Conservation (phyloP, 30 jellyfish, hydroid and myxozoan species). For the Cassiopea xamachana region DNA sequence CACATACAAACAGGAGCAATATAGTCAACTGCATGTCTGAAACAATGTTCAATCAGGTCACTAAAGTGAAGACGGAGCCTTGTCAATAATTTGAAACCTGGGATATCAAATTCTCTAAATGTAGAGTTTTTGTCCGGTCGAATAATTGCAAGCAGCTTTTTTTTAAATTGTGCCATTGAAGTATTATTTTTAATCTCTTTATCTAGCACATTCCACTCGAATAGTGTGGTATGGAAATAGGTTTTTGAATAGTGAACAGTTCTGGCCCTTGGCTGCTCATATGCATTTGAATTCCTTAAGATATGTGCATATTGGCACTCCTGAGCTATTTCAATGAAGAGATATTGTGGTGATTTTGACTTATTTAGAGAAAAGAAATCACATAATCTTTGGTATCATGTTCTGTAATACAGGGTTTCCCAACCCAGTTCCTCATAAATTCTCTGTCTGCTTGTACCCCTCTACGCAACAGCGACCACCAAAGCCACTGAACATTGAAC, state of each 20-base stretch:
- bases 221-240: background rate
- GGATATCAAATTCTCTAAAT: background rate
- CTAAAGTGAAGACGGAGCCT: background rate
- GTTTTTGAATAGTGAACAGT: background rate
- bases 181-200: background rate
- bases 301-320: background rate
- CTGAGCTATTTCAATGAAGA: background rate
- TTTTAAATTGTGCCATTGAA: background rate
- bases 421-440: background rate
- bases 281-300: background rate
- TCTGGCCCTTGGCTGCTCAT: background rate
- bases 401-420: background rate
- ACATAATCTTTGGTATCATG: background rate
- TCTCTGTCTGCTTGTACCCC: background rate
- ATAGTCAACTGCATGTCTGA: background rate
- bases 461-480: background rate
- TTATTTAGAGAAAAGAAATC: background rate
- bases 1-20: background rate
- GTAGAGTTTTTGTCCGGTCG: background rate
- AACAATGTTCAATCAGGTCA: background rate
- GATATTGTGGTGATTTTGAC: background rate
- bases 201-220: background rate
- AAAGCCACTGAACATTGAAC: background rate
- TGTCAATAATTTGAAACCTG: background rate
- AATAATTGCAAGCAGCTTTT: too few relatives aligned